A percentile compares a stretch with the other conserved stretches of the same genome.
These are phyloP conservation scores for Aphodius sticticus DNA, from an alignment of 2,888 invertebrate genomes.

Conservation along the genomic window DNA sequence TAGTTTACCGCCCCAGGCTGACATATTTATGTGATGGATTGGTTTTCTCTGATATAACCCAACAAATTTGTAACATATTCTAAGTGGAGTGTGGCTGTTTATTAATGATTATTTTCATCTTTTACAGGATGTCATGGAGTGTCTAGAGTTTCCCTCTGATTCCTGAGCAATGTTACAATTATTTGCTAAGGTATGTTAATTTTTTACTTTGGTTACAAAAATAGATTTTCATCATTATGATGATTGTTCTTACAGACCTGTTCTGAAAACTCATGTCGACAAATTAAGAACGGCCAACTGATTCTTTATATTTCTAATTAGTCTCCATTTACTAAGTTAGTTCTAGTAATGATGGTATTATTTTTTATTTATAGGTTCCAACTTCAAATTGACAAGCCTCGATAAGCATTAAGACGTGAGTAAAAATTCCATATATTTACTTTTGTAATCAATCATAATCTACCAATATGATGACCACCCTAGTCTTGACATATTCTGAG, in stretches of 20 bases:
- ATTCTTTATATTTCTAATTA: not conserved
- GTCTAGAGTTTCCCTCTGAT: too few species aligned
- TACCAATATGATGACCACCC: constrained; percentile 37
- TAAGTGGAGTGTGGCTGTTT: not conserved
- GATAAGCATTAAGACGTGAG: not conserved
- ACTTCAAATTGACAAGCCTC: too few species aligned
- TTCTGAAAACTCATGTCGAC: constrained; percentile 29
- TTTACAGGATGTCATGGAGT: too few species aligned
- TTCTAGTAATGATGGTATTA: too few species aligned
- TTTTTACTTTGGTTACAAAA: too few species aligned
- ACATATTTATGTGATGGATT: constrained; percentile 23
- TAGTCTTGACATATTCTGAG: constrained; percentile 37
- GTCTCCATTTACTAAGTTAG: too few species aligned
- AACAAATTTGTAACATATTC: not conserved
- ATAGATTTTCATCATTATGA: constrained; percentile 12
- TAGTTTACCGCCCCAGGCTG: constrained; percentile 39
- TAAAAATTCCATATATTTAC: not conserved
- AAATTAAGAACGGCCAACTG: constrained; percentile 31
- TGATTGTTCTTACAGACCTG: constrained; percentile 37
- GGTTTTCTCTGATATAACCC: constrained; percentile 19
- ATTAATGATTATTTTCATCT: not conserved
- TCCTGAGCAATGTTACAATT: too few species aligned
- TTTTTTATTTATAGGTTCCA: too few species aligned
- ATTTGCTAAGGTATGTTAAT: too few species aligned
- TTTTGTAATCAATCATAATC: not conserved